Evolutionary conservation across 2,888 invertebrate species (phyloP).

Genomic region (Leptogaster cylindrica): DNA sequence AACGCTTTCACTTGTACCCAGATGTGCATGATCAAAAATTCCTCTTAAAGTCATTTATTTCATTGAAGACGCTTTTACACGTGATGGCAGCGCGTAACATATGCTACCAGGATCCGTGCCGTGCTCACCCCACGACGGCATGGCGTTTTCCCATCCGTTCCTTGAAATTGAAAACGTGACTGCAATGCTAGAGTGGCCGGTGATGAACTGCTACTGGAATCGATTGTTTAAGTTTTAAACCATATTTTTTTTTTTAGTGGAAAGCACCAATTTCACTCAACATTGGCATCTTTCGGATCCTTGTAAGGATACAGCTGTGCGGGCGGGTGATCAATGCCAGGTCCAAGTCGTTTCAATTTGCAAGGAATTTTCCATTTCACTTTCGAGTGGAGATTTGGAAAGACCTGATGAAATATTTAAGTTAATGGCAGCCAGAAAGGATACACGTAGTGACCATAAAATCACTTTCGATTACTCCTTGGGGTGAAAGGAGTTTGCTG

Average conservation of each 20-base stretch:
- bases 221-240: conserved; percentile 40
- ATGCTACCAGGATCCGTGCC: conserved; percentile 39
- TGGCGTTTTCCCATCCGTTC: conserved; percentile 40
- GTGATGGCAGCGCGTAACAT: conserved; percentile 42
- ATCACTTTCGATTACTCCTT: conserved; percentile 23
- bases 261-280: conserved; percentile 18
- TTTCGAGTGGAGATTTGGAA: conserved; percentile 4
- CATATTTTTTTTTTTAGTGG: conserved; percentile 5
- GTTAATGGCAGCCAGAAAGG: not conserved
- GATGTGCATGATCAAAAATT: conserved; percentile 46
- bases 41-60: conserved; percentile 47
- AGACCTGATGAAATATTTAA: conserved; percentile 6
- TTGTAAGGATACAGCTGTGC: not conserved
- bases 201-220: conserved; percentile 33
- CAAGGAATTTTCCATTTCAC: conserved; percentile 7
- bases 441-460: conserved; percentile 26
- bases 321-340: not conserved
- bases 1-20: conserved; percentile 41
- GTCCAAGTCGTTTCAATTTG: conserved; percentile 16
- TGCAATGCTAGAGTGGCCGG: conserved; percentile 39
- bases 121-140: not conserved
- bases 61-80: conserved; percentile 43
- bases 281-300: not conserved
- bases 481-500: not conserved
- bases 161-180: conserved; percentile 48